These are phyloP conservation scores for Himalopsyche anomala DNA, from an alignment of 2,888 invertebrate species.

Conservation along the genomic window DNA sequence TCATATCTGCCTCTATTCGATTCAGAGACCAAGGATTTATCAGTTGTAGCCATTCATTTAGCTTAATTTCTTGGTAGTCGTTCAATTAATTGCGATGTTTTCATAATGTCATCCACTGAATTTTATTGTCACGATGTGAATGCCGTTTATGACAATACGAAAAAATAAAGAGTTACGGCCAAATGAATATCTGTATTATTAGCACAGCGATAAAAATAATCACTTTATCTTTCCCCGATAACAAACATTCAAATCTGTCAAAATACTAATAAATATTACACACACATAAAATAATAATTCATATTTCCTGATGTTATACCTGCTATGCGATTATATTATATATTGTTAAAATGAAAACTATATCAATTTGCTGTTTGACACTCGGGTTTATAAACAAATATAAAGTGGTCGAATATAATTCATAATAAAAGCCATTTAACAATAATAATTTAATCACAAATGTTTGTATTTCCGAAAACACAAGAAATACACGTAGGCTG, in stretches of 20 bases:
- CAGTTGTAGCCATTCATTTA: slow-evolving; percentile 34
- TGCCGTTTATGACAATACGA: too few relatives aligned
- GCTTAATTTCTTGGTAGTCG: background rate
- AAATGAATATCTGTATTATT: background rate
- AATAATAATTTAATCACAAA: background rate
- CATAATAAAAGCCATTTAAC: background rate
- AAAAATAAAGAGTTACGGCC: too few relatives aligned
- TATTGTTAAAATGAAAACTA: background rate
- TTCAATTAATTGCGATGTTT: background rate
- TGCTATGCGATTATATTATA: background rate
- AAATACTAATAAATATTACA: background rate
- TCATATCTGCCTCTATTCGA: slow-evolving; percentile 21
- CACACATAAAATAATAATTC: background rate
- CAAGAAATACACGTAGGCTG: slow-evolving; percentile 29
- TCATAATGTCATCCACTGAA: background rate
- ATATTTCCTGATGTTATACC: background rate
- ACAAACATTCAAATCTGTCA: background rate
- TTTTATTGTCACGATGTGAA: too few relatives aligned
- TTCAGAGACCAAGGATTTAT: background rate
- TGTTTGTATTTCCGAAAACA: slow-evolving; percentile 29
- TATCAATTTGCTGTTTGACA: background rate
- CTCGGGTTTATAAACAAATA: background rate
- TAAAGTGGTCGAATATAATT: background rate
- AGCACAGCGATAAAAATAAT: background rate
- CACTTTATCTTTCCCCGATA: background rate